Percentiles rank a stretch among this genome's conserved stretches.
Conservation (phyloP, 2,888 invertebrate genomes). For the Matsumyia berberina region DNA sequence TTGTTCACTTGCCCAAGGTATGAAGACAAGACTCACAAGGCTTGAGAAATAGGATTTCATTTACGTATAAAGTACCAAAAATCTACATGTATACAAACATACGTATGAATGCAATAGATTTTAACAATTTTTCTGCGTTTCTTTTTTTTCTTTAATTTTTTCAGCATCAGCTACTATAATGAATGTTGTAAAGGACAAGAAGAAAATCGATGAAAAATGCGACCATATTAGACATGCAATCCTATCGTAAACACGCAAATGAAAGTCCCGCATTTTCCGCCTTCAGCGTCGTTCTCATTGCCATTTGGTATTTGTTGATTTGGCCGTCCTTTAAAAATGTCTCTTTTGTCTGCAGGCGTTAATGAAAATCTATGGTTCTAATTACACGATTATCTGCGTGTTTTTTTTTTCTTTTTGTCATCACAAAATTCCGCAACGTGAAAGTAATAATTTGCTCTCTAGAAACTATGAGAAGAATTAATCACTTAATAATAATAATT, state of each 20-base stretch:
- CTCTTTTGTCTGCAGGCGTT: slow-evolving; percentile 23
- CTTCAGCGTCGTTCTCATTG: slow-evolving; percentile 46
- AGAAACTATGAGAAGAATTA: not conserved
- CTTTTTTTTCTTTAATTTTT: slow-evolving; percentile 14
- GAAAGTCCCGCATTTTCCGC: slow-evolving; percentile 63
- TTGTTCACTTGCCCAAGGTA: slow-evolving; percentile 39
- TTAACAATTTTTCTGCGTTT: not conserved
- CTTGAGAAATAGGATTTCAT: slow-evolving; percentile 26
- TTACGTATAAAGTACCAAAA: not conserved
- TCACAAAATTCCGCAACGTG: slow-evolving; percentile 36
- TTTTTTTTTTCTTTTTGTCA: slow-evolving; percentile 20
- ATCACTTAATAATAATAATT: slow-evolving; percentile 4
- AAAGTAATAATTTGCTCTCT: slow-evolving; percentile 12
- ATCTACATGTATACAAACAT: too few relatives aligned
- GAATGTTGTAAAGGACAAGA: slow-evolving; percentile 56
- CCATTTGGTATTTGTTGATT: slow-evolving; percentile 56
- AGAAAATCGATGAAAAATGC: slow-evolving; percentile 73
- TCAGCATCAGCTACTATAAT: slow-evolving; percentile 48
- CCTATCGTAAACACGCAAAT: slow-evolving; percentile 74
- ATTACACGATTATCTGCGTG: slow-evolving; percentile 29
- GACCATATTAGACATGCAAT: slow-evolving; percentile 68
- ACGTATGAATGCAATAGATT: not conserved
- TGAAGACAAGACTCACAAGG: slow-evolving; percentile 45
- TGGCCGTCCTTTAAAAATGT: slow-evolving; percentile 17
- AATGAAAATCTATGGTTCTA: slow-evolving; percentile 42